phyloP scores from a whole-genome alignment of 1,140 invertebrate species.

The Cotesia typhae region DNA sequence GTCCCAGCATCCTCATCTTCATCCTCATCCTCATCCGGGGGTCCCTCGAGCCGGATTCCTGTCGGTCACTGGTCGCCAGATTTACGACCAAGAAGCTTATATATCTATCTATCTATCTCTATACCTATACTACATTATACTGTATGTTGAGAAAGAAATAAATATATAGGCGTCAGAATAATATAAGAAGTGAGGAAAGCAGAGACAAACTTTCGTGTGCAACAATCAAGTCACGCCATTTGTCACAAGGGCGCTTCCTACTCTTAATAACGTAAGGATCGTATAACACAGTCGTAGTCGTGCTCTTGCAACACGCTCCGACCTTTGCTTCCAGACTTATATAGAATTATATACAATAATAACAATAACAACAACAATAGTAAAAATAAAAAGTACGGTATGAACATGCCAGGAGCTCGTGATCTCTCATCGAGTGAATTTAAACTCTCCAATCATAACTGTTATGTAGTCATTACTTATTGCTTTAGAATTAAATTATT shows the following conservation, averaged over 20 bases:
- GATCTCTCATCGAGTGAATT: constrained; percentile 42
- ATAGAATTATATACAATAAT: constrained; percentile 13
- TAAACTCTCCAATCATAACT: constrained; percentile 33
- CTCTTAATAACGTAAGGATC: constrained; percentile 52
- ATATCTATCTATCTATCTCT: not conserved
- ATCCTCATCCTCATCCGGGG: constrained; percentile 10
- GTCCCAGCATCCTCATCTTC: constrained; percentile 7
- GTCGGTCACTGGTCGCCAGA: constrained; percentile 51
- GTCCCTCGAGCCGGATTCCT: constrained; percentile 45
- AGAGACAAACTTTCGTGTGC: constrained; percentile 41
- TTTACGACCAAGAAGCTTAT: constrained; percentile 50
- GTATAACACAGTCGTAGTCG: constrained; percentile 27
- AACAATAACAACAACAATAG: constrained; percentile 10
- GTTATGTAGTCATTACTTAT: constrained; percentile 3
- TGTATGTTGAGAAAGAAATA: too few species aligned
- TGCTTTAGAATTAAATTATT: too few species aligned
- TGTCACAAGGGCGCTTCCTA: constrained; percentile 58
- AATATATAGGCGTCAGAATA: too few species aligned
- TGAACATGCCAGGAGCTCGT: constrained; percentile 47
- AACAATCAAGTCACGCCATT: constrained; percentile 58
- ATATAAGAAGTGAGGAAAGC: not conserved
- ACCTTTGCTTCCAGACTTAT: constrained; percentile 5
- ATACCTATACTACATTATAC: not conserved
- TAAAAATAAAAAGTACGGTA: constrained; percentile 41
- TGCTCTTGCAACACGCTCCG: constrained; percentile 40